These are phyloP conservation scores for Lampris incognitus DNA, from an alignment of 2,113 vertebrate species.

Conservation along the genomic window DNA sequence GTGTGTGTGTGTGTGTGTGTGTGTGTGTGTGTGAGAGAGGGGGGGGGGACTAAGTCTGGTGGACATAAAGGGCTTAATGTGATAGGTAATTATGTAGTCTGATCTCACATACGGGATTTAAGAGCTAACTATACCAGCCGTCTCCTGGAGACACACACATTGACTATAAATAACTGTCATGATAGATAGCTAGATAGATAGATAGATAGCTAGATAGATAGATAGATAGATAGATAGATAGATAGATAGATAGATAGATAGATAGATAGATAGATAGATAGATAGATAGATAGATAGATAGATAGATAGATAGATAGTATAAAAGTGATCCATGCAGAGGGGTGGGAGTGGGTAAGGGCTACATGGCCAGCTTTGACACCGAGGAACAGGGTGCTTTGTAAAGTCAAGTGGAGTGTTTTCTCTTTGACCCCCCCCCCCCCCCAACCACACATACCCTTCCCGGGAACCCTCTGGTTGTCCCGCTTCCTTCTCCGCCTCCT, in stretches of 20 bases:
- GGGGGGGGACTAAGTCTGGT: conserved; percentile 65
- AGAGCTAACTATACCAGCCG: conserved; percentile 78
- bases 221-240: conserved; percentile 50
- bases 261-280: conserved; percentile 17
- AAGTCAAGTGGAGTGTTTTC: conserved; percentile 35
- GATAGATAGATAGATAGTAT: conserved; percentile 1
- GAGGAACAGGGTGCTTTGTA: conserved; percentile 3
- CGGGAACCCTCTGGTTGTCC: conserved; percentile 1
- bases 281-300: conserved; percentile 6
- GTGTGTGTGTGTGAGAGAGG: conserved; percentile 22
- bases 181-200: conserved; percentile 55
- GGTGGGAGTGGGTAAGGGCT: too few species aligned
- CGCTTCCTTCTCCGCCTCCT: conserved; percentile 14
- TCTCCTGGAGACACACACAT: conserved; percentile 66
- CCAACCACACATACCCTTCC: conserved; percentile 19
- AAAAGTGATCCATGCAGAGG: neutral
- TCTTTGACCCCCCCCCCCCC: conserved; percentile 37
- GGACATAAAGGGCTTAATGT: conserved; percentile 81
- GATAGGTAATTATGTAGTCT: conserved; percentile 84
- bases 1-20: conserved; percentile 25
- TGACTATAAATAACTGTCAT: conserved; percentile 69
- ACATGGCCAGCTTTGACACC: neutral
- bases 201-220: conserved; percentile 58
- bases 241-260: conserved; percentile 6
- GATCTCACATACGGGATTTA: conserved; percentile 84